Conservation (phyloP, 2,113 vertebrate genomes). For the Poecilia latipinna region DNA sequence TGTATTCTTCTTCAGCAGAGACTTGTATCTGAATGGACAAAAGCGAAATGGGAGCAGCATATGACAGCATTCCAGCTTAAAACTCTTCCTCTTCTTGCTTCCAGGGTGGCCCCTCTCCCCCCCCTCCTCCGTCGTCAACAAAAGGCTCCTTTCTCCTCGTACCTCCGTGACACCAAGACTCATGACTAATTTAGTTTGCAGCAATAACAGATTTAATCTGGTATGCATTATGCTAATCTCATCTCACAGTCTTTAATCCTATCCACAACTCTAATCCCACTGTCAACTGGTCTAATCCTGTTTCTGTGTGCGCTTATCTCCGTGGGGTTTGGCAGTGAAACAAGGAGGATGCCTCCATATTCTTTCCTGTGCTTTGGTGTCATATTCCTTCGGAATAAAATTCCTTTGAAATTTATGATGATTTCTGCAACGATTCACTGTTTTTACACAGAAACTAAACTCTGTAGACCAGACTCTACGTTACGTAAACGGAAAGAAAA, state of each 20-base stretch:
- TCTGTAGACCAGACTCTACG: too few species aligned
- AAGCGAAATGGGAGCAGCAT: slow-evolving; percentile 11
- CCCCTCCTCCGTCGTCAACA: neutral
- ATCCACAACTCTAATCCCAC: slow-evolving; percentile 67
- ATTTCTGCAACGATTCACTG: neutral
- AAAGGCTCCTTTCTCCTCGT: slow-evolving; percentile 7
- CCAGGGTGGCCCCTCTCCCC: neutral
- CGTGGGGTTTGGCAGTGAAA: slow-evolving; percentile 39
- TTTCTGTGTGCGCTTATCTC: slow-evolving; percentile 69
- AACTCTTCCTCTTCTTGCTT: slow-evolving; percentile 17
- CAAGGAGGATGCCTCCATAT: slow-evolving; percentile 28
- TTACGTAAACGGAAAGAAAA: too few species aligned
- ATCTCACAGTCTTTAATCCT: slow-evolving; percentile 68
- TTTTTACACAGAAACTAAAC: neutral
- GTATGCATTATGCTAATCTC: slow-evolving; percentile 64
- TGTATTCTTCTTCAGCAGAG: slow-evolving; percentile 1
- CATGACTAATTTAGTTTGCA: slow-evolving; percentile 54
- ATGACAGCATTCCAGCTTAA: slow-evolving; percentile 13
- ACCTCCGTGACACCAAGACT: slow-evolving; percentile 17
- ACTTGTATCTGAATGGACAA: slow-evolving; percentile 8
- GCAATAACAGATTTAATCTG: slow-evolving; percentile 67
- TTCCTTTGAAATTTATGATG: neutral
- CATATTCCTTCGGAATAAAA: neutral
- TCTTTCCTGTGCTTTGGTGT: slow-evolving; percentile 9
- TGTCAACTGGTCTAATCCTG: slow-evolving; percentile 73